These are phyloP conservation scores for Climacteris rufus DNA, from an alignment of 2,113 vertebrate species.

Conservation along the genomic window DNA sequence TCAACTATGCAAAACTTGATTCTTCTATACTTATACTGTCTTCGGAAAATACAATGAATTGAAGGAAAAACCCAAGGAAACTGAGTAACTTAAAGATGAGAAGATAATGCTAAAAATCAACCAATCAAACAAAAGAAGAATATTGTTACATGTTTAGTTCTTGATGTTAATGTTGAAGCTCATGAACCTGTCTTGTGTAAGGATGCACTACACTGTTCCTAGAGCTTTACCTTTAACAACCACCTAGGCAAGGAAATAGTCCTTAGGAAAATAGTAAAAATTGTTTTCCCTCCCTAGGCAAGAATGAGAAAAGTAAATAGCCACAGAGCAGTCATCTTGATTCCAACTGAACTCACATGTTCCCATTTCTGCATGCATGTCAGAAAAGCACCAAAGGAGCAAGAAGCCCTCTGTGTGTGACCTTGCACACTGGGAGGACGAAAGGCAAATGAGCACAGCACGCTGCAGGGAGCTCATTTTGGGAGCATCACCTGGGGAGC, in stretches of 20 bases:
- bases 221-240: background rate
- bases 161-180: background rate
- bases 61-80: background rate
- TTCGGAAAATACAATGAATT: background rate
- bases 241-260: background rate
- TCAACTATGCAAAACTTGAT: background rate
- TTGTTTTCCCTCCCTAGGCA: background rate
- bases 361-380: background rate
- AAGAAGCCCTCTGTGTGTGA: background rate
- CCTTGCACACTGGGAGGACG: accelerated
- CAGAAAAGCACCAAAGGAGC: background rate
- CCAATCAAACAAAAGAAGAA: background rate
- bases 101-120: background rate
- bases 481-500: background rate
- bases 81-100: background rate
- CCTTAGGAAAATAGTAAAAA: background rate
- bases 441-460: background rate
- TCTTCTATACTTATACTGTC: background rate
- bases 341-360: background rate
- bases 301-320: background rate
- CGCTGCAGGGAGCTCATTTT: accelerated
- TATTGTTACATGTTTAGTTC: background rate
- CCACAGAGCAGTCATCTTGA: background rate
- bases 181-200: background rate
- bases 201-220: background rate